Evolutionary conservation across 2,888 invertebrate genomes (phyloP).

Genomic region (Protula sp.): DNA sequence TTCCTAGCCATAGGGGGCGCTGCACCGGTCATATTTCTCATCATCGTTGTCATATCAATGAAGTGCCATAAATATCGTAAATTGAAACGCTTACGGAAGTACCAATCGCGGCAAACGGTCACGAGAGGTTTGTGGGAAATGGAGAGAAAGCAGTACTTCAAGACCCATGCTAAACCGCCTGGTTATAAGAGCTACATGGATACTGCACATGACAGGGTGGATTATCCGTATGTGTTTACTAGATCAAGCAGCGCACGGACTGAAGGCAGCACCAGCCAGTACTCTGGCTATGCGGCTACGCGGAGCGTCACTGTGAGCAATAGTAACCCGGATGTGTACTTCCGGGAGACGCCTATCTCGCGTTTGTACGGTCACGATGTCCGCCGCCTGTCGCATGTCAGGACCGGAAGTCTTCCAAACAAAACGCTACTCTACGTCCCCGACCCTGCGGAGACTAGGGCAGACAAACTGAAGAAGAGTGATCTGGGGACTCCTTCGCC

Average conservation of each 20-base stretch:
- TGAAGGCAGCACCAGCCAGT: background rate
- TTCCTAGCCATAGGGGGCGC: slow-evolving; percentile 20
- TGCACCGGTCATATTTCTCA: slow-evolving; percentile 22
- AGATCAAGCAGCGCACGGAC: background rate
- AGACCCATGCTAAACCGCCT: background rate
- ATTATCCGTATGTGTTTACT: background rate
- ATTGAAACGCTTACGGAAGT: slow-evolving; percentile 1
- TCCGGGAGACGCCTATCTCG: slow-evolving; percentile 5
- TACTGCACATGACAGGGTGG: background rate
- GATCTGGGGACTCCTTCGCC: background rate
- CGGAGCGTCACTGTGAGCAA: slow-evolving; percentile 4
- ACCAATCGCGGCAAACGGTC: slow-evolving; percentile 1
- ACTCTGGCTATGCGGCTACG: background rate
- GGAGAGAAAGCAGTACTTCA: slow-evolving; percentile 3
- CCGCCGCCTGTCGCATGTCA: background rate
- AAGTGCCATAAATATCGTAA: slow-evolving; percentile 15
- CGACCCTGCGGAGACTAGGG: background rate
- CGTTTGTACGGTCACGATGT: background rate
- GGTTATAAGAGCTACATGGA: background rate
- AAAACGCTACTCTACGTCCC: background rate
- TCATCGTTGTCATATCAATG: slow-evolving; percentile 13
- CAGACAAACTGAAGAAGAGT: background rate
- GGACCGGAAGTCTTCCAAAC: background rate
- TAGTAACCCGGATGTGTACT: slow-evolving; percentile 22
- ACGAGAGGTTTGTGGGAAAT: slow-evolving; percentile 12